Base-by-base conservation (phyloP, 1,140 invertebrate genomes). In the Anoplolepis gracilipes region DNA sequence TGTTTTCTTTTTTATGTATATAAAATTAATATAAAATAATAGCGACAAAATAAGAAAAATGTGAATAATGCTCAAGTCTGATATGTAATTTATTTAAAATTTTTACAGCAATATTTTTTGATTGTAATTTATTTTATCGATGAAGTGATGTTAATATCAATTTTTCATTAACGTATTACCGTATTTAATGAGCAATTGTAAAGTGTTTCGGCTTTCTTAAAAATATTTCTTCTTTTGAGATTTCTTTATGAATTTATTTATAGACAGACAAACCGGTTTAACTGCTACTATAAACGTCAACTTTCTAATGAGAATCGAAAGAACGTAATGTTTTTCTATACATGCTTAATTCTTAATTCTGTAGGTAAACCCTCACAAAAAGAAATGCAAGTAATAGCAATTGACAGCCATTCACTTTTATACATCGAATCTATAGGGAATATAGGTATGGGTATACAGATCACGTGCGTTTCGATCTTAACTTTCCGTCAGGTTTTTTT, bases 231-330 rank as follows among this genome's bases (percentile, higher is more conserved):
- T 28, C 11, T 4, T 78, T 36, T 55, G 16, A 69, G 13, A 69
- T 69, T 70, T 59, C 36, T 6, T 79, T 19, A 42, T 33, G 22
- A 57, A 6, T 59, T 42, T 0, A 42, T 42, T 46, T 59, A 42
- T 30, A n/a, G 28, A 19, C 6, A 16, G 22, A 69, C 19, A 42
- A 82, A 72, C 67, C 28, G 53, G 78, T 82, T 82, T 59, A n/a
- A 36, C 36, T 39, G 13, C 25, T 49, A 3, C 42, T 33, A 73
- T 10, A 2, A 59, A n/a, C 46, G 25, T 57, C 49, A 46, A 33
- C 67, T 82, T 82, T 82, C 78, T 72, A 82, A n/a, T 28, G 42
- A 13, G 30, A 69, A 69, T 79, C 28, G 36, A 61, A 82, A 73
- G 3, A 19, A 19, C 19, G n/a, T 30, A 42, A 72, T 64, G 75